Percentiles rank a stretch among this genome's conserved stretches.
These are phyloP conservation scores for Drosophila anceps DNA, from an alignment of 2,888 invertebrate genomes.

Conservation along the genomic window DNA sequence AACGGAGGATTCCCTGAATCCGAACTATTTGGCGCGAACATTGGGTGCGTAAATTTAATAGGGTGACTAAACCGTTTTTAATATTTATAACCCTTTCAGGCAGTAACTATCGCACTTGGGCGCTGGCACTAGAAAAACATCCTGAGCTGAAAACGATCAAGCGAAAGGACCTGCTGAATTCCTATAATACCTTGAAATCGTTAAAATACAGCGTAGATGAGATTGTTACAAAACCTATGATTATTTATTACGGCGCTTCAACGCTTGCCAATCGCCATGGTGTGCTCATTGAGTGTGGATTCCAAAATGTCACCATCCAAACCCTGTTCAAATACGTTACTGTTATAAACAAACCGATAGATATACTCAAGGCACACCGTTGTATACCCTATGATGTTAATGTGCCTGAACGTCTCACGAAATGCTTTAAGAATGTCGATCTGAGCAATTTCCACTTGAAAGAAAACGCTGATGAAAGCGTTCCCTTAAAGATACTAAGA, in stretches of 20 bases:
- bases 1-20: constrained; percentile 59
- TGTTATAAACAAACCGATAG: constrained; percentile 82
- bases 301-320: constrained; percentile 84
- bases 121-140: constrained; percentile 72
- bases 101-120: constrained; percentile 73
- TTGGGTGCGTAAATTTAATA: constrained; percentile 49
- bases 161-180: constrained; percentile 77
- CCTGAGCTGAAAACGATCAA: constrained; percentile 77
- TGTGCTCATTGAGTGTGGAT: constrained; percentile 88
- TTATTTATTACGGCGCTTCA: constrained; percentile 87
- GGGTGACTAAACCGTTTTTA: background rate
- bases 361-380: constrained; percentile 83
- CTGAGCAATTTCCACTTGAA: constrained; percentile 24
- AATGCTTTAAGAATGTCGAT: constrained; percentile 70
- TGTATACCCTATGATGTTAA: constrained; percentile 84
- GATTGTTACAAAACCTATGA: constrained; percentile 86
- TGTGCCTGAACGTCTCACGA: constrained; percentile 83
- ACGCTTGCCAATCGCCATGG: constrained; percentile 88
- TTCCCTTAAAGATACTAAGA: constrained; percentile 80
- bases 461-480: constrained; percentile 58
- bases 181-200: constrained; percentile 70
- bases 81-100: constrained; percentile 53
- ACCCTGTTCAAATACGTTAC: constrained; percentile 84
- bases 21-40: constrained; percentile 57
- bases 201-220: constrained; percentile 86